Base-by-base conservation (phyloP, 1,140 invertebrate species). In the Drosophila ambigua region DNA sequence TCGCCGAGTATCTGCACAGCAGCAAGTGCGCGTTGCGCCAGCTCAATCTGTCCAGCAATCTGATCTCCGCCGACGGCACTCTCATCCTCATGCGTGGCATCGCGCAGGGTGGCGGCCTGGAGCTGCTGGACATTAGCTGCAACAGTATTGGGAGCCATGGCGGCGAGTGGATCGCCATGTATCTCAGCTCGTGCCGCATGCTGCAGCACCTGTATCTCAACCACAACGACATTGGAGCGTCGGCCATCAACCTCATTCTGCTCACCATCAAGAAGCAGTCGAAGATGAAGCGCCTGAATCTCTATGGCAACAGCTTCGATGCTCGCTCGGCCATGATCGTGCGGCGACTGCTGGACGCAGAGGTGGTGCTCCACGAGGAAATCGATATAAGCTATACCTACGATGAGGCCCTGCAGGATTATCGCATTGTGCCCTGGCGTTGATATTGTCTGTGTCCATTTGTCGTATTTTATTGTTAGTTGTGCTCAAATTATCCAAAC, bases 141-240 rank as follows among this genome's bases (percentile, higher is more conserved):
- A 89, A 88, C 23, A 16, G 52, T 4, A 83, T 91, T 50, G 90
- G 90, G 11, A 45, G 55, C 1, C 83, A 83, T 51, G 90, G 90
- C 7, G 90, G 80, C 0, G 76, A 79, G 23, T 77, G 81, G 60
- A 68, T 91, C 11, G 71, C 83, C 49, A 67, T 55, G 48, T 77
- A 79, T 49, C 48, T 90, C 11, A 71, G 71, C 15, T 65, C 64
- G 2, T 77, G 87, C 45, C 16, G n/a, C 3, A 65, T 59, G 48
- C 49, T 91, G 35, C 67, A 77, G 28, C 7, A 60, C 16, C 51
- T 91, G 20, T 62, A 73, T 43, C 50, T 91, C 3, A 65, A 57
- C 3, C 15, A 85, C 54, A 91, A 91, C 62, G 44, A 74, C 0
- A 90, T 91, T 15, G 57, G 41, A 0, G 35, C 55, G 0, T 31